phyloP scores from a whole-genome alignment of 1,140 invertebrate genomes.

The Drosophila jambulina region DNA sequence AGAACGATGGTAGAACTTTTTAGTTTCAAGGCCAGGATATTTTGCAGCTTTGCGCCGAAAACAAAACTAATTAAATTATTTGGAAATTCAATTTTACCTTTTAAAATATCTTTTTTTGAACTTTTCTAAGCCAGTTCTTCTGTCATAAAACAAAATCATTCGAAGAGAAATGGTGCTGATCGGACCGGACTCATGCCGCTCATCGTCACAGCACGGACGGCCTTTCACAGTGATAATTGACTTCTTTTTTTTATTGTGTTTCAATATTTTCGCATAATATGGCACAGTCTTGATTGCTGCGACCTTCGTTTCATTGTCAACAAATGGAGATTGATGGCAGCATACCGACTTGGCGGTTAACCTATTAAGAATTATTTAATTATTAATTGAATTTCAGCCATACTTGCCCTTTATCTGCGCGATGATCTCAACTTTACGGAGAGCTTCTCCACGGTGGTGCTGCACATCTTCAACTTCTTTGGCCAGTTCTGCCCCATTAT shows the following conservation, averaged over 20 bases:
- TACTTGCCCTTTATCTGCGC: constrained; percentile 90
- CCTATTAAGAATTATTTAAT: constrained; percentile 13
- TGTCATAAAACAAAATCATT: not conserved
- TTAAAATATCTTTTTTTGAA: not conserved
- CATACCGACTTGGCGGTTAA: not conserved
- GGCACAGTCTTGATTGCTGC: constrained; percentile 12
- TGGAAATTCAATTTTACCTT: not conserved
- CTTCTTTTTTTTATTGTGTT: not conserved
- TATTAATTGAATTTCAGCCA: constrained; percentile 87
- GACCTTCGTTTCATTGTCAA: constrained; percentile 40
- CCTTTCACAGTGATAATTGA: not conserved
- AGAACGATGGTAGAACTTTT: not conserved
- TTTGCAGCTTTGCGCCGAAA: not conserved
- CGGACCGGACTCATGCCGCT: not conserved
- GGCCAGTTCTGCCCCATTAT: constrained; percentile 92
- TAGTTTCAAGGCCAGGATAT: not conserved
- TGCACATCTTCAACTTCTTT: constrained; percentile 91
- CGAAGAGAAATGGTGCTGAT: no score
- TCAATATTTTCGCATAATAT: constrained; percentile 1
- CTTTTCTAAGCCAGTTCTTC: not conserved
- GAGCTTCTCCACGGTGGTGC: constrained; percentile 89
- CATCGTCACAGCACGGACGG: not conserved
- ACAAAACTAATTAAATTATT: not conserved
- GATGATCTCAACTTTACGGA: constrained; percentile 86
- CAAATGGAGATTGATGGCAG: constrained; percentile 21